Evolutionary conservation across 2,797 vertebrate genomes (phyloP).

Genomic region (Propithecus perrieri): DNA sequence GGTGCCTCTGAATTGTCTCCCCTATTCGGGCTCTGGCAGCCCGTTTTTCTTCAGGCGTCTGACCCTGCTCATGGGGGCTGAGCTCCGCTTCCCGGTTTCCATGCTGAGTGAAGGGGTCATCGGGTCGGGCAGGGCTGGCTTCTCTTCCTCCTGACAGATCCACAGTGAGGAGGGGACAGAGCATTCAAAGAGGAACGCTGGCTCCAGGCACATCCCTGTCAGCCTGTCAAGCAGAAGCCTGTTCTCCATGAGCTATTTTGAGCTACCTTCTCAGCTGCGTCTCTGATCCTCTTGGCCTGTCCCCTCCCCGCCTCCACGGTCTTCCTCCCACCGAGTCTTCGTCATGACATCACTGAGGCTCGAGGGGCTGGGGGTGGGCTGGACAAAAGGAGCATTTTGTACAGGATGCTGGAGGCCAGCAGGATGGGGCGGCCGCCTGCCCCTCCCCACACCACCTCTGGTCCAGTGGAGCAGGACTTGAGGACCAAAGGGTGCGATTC

Average conservation of each 20-base stretch:
- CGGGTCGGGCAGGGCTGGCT: constrained; percentile 56
- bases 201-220: constrained; percentile 75
- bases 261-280: constrained; percentile 80
- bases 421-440: background rate
- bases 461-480: background rate
- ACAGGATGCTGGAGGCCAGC: background rate
- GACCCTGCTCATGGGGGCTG: background rate
- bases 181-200: constrained; percentile 74
- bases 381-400: constrained; percentile 65
- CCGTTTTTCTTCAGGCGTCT: background rate
- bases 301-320: background rate
- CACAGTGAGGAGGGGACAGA: constrained; percentile 76
- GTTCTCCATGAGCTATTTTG: constrained; percentile 80
- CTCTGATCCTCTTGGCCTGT: constrained; percentile 79
- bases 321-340: background rate
- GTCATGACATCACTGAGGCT: constrained; percentile 77
- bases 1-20: background rate
- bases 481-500: background rate
- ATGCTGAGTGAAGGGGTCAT: constrained; percentile 56
- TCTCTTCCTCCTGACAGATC: constrained; percentile 71
- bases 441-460: background rate
- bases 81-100: background rate
- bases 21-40: background rate
- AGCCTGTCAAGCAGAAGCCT: constrained; percentile 74
- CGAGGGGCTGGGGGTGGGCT: background rate